Evolutionary conservation across 2,888 invertebrate species (phyloP), one percentile per base, ranked within the genome.

Genomic region (Aleiodes testaceus): DNA sequence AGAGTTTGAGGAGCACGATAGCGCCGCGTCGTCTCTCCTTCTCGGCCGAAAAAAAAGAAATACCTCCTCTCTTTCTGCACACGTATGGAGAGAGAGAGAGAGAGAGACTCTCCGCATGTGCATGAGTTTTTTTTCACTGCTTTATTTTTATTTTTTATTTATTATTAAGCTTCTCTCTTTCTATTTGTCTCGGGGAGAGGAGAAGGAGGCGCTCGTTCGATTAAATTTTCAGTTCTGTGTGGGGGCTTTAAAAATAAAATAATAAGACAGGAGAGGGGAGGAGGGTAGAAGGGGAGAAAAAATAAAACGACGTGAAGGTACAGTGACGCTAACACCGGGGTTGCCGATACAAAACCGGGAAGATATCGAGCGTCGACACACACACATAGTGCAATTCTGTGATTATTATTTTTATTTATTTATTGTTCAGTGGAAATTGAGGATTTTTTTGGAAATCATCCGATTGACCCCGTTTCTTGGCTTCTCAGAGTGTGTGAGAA

Each of bases 111-210:
- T 69, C 49, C 55, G 59, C 72, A 74, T 68, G 70, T 72, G 73
- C 68, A 49, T 73, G 70, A 74, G 73, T 74, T 69, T 72, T 71
- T n/a, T n/a, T n/a, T n/a, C n/a, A 65, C 63, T 75, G 44, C 70
- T 63, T 69, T 26, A 59, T 67, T 72, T 50, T 72, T 73, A 26
- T 70, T 69, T 73, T 69, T 73, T 63, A 66, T 52, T 70, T 59
- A 50, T 26, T 18, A 18, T n/a, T 18, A 18, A 45, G 18, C 7
- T 20, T 30, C 3, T 45, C 20, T 3, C 16, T 18, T 16, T 36
- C 11, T 36, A 18, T 18, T 20, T 45, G 30, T 50, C 16, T 50
- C n/a, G 7, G 20, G 2, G 26, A 30, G 20, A 30, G 30, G 11
- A n/a, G 22, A 26, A 9, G 55, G 9, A 26, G 26, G 26, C 0